Percentiles rank a stretch among this genome's conserved stretches.
Evolutionary conservation across 2,888 invertebrate species (phyloP).

Genomic region (Mythimna impura): DNA sequence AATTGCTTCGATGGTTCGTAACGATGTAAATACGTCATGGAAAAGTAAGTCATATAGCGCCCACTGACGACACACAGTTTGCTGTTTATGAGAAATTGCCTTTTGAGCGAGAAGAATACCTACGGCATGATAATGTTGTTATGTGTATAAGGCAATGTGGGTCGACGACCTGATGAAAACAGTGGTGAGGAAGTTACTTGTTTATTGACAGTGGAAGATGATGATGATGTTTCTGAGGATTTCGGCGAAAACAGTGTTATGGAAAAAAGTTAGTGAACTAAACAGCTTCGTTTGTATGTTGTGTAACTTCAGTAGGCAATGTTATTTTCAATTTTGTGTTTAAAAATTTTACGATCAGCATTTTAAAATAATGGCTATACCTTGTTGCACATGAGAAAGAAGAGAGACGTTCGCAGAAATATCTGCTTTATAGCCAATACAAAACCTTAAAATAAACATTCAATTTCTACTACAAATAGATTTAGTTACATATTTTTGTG

Average conservation of each 20-base stretch:
- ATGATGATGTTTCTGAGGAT: neutral
- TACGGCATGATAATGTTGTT: constrained; percentile 1
- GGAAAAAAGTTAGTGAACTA: neutral
- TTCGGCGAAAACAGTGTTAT: neutral
- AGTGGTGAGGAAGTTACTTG: neutral
- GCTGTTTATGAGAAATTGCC: constrained; percentile 25
- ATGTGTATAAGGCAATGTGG: constrained; percentile 12
- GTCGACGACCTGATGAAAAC: constrained; percentile 34
- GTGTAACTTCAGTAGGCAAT: no score
- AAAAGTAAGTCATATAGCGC: constrained; percentile 10
- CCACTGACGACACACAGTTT: constrained; percentile 15
- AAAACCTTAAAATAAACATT: neutral
- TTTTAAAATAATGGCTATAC: no score
- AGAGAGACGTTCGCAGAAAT: no score
- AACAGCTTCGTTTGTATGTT: no score
- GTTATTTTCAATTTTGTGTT: no score
- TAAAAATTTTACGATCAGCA: no score
- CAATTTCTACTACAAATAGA: neutral
- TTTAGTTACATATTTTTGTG: neutral
- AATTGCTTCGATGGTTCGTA: neutral
- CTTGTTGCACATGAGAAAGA: no score
- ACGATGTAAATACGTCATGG: neutral
- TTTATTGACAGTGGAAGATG: neutral
- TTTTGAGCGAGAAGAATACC: neutral
- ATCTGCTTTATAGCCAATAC: no score